Percentiles rank a stretch among this genome's conserved stretches.
phyloP scores from a whole-genome alignment of 2,888 invertebrate genomes.

The Ramazzottius varieornatus region DNA sequence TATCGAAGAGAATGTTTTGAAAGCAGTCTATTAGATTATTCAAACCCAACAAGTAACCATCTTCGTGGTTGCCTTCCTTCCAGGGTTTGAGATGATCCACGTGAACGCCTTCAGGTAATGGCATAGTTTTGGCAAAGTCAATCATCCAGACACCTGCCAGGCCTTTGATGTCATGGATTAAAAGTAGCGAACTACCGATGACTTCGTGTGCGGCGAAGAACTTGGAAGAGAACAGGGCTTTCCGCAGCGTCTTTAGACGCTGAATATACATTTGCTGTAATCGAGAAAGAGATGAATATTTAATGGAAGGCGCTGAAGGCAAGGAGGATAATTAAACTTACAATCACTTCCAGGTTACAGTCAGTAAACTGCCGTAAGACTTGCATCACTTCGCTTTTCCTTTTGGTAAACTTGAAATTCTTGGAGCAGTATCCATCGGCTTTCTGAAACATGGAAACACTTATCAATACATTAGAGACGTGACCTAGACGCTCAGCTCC shows the following conservation, averaged over 20 bases:
- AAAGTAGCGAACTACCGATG: slow-evolving; percentile 71
- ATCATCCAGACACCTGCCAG: slow-evolving; percentile 84
- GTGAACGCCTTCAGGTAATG: slow-evolving; percentile 41
- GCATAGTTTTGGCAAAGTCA: slow-evolving; percentile 81
- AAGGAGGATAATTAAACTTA: no score
- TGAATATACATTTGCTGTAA: slow-evolving; percentile 51
- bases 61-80: slow-evolving; percentile 78
- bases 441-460: slow-evolving; percentile 25
- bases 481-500: no score
- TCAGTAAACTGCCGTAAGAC: slow-evolving; percentile 54
- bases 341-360: slow-evolving; percentile 48
- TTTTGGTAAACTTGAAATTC: slow-evolving; percentile 79
- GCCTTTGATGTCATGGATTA: slow-evolving; percentile 61
- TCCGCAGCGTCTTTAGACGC: slow-evolving; percentile 53
- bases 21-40: slow-evolving; percentile 67
- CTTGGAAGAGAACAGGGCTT: slow-evolving; percentile 51
- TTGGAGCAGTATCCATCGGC: slow-evolving; percentile 68
- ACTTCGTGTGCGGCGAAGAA: slow-evolving; percentile 81
- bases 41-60: slow-evolving; percentile 72
- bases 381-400: slow-evolving; percentile 43
- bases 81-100: slow-evolving; percentile 57
- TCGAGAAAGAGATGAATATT: slow-evolving; percentile 15
- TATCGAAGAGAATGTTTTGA: slow-evolving; percentile 8
- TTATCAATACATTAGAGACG: background rate
- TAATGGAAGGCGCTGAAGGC: no score